Percentiles rank a stretch among this genome's conserved stretches.
Evolutionary conservation across 2,888 invertebrate genomes (phyloP).

Genomic region (Eupithecia exiguata): DNA sequence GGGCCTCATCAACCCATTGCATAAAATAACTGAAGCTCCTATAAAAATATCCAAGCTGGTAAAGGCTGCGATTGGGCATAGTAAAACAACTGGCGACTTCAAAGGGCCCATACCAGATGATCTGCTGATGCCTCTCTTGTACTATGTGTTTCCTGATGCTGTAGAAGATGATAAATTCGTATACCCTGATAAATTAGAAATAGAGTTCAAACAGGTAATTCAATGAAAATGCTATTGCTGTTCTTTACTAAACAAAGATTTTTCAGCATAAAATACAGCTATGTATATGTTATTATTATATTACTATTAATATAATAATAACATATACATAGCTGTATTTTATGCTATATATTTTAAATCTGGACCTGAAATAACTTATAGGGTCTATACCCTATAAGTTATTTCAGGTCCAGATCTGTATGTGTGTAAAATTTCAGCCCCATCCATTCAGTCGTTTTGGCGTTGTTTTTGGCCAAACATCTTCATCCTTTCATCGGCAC

Average conservation of each 20-base stretch:
- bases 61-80: slow-evolving; percentile 80
- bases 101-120: slow-evolving; percentile 91
- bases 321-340: too few species aligned
- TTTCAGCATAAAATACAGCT: too few species aligned
- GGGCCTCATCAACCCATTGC: slow-evolving; percentile 84
- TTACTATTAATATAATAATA: too few species aligned
- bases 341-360: too few species aligned
- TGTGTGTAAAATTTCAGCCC: too few species aligned
- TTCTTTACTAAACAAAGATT: background rate
- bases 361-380: too few species aligned
- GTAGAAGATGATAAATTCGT: slow-evolving; percentile 85
- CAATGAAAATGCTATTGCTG: background rate
- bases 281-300: too few species aligned
- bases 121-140: slow-evolving; percentile 89
- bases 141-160: slow-evolving; percentile 95
- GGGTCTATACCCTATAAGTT: too few species aligned
- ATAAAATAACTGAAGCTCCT: slow-evolving; percentile 90
- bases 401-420: too few species aligned
- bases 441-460: too few species aligned
- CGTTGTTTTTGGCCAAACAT: too few species aligned
- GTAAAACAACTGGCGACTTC: slow-evolving; percentile 83
- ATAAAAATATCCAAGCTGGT: slow-evolving; percentile 86
- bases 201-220: slow-evolving; percentile 75
- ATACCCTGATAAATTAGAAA: slow-evolving; percentile 78
- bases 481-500: too few species aligned